Base-by-base conservation (phyloP, 2,797 vertebrate genomes). In the Crenichthys baileyi region DNA sequence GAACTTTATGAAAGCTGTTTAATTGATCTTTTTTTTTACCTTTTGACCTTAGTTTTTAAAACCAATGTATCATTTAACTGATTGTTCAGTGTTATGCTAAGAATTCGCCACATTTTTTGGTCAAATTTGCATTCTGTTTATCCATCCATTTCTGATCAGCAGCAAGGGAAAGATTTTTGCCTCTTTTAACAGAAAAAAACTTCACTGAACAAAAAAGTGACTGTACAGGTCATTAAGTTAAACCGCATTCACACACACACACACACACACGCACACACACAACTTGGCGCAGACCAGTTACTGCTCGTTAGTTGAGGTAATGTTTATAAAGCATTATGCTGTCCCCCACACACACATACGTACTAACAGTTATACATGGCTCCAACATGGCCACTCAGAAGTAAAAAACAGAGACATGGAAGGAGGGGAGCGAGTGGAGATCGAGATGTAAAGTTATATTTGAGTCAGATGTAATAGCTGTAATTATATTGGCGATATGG, bases 241-340 rank as follows among this genome's bases (percentile, higher is more conserved):
- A 90, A 88, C 78, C 90, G 79, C 72, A 7, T 87, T 77, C 78
- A 79, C 78, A 84, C 83, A 81, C 79, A 51, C 58, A 39, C 83
- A 48, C 85, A 67, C 73, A 51, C 61, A 83, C 77, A 39, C 83
- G 48, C 85, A 67, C 73, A 61, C 60, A 83, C 77, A 83, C 5
- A 83, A 72, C 75, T 81, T 86, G 80, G 90, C 87, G 89, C 92
- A 90, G 91, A 90, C 86, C 92, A 89, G 93, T 93, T 94, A 95
- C 92, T 90, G 91, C 93, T 95, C 91, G 92, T 95, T 96, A 95
- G 95, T 93, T 96, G 95, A 96, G 94, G 95, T 96, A 96, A 96
- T 96, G 95, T 96, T 96, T 96, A 95, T 94, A 90, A 88, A 95
- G 92, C 94, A 95, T 95, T 96, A 95, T 94, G 92, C 94, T 81